phyloP scores from a whole-genome alignment of 2,797 vertebrate species.

The Carduelis carduelis region DNA sequence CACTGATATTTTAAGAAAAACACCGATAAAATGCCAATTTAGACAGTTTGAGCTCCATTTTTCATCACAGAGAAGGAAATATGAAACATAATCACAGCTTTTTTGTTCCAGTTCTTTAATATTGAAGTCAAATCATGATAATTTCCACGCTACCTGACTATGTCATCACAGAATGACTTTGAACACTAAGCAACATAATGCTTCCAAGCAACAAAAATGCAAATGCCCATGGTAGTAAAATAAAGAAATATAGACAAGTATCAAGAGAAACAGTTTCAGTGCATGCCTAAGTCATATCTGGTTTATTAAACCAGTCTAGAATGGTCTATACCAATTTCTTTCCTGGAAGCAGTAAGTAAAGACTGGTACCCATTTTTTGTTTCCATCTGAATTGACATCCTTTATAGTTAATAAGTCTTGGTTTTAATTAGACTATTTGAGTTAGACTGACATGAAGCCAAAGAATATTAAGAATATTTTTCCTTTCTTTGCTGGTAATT shows the following conservation, averaged over 20 bases:
- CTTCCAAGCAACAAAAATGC: slow-evolving; percentile 7
- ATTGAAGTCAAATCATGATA: not conserved
- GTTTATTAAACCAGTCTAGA: not conserved
- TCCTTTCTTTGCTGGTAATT: not conserved
- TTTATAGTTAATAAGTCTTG: not conserved
- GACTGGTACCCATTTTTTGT: not conserved
- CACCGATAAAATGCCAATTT: not conserved
- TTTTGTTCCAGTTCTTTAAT: slow-evolving; percentile 1
- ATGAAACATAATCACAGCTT: not conserved
- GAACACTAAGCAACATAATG: not conserved
- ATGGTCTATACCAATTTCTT: not conserved
- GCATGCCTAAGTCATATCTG: not conserved
- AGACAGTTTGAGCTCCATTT: not conserved
- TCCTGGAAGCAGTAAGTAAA: not conserved
- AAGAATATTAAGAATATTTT: not conserved
- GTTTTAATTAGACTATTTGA: not conserved
- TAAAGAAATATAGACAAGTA: not conserved
- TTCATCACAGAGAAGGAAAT: not conserved
- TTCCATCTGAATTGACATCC: not conserved
- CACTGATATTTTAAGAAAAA: not conserved
- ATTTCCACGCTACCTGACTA: not conserved
- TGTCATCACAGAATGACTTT: not conserved
- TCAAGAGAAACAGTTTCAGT: not conserved
- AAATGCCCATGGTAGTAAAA: not conserved
- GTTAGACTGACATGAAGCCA: not conserved